phyloP scores from a whole-genome alignment of 2,113 vertebrate species.

The Oxygymnocypris stewartii region DNA sequence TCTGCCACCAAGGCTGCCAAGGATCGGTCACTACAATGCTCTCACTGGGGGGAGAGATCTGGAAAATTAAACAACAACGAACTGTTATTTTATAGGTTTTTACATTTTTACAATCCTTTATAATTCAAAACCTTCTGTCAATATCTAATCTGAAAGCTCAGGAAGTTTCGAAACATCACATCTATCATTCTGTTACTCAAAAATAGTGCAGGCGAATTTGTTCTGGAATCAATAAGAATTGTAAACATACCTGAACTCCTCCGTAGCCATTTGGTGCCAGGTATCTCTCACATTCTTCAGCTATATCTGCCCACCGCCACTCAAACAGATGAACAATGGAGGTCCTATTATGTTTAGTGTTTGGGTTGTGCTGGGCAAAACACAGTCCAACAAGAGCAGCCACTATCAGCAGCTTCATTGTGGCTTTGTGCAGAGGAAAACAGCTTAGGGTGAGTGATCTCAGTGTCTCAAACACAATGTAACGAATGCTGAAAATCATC shows the following conservation, averaged over 20 bases:
- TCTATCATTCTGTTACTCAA: not conserved
- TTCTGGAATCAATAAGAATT: not conserved
- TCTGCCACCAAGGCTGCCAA: slow-evolving; percentile 51
- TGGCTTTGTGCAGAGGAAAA: not conserved
- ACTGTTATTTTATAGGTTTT: not conserved
- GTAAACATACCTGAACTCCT: slow-evolving; percentile 77
- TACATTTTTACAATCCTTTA: not conserved
- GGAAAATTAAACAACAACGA: not conserved
- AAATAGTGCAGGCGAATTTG: not conserved
- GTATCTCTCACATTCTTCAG: slow-evolving; percentile 80
- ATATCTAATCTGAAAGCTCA: not conserved
- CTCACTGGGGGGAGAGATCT: slow-evolving; percentile 80
- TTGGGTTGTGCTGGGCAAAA: slow-evolving; percentile 68
- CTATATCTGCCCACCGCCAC: slow-evolving; percentile 81
- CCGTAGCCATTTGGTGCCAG: slow-evolving; percentile 77
- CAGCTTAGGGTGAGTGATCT: not conserved
- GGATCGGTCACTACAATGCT: slow-evolving; percentile 70
- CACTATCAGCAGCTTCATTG: slow-evolving; percentile 53
- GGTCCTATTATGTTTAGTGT: slow-evolving; percentile 58
- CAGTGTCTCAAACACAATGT: not conserved
- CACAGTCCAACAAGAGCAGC: slow-evolving; percentile 63
- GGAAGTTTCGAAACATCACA: no score
- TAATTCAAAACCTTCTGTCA: not conserved
- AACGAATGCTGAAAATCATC: not conserved
- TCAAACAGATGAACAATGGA: slow-evolving; percentile 83